Evolutionary conservation across 2,113 vertebrate genomes (phyloP).

Genomic region (Gallinago undulata): DNA sequence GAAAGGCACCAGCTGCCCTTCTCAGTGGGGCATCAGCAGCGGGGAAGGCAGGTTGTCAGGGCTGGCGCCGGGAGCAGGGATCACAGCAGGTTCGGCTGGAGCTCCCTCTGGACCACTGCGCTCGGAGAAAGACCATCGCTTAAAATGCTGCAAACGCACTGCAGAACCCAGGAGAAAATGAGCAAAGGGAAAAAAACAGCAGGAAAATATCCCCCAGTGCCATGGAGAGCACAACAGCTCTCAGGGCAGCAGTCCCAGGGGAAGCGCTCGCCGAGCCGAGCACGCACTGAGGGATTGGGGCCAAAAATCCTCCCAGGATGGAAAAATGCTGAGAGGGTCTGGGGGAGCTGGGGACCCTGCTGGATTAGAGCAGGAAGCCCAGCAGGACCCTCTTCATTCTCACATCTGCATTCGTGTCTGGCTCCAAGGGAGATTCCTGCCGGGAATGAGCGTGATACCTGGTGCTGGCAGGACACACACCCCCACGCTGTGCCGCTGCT

Average conservation of each 20-base stretch:
- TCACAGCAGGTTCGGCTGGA: too few species aligned
- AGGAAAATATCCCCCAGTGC: not conserved
- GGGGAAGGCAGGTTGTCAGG: not conserved
- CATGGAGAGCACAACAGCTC: not conserved
- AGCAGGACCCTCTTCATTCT: not conserved
- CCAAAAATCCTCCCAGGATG: not conserved
- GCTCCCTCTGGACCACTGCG: not conserved
- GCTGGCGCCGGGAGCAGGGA: not conserved
- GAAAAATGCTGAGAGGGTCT: fast-evolving
- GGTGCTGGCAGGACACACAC: not conserved
- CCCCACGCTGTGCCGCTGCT: not conserved
- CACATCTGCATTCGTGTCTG: not conserved
- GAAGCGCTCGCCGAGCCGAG: fast-evolving
- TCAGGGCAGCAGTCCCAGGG: fast-evolving
- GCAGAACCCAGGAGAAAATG: not conserved
- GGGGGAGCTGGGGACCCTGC: not conserved
- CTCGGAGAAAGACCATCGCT: fast-evolving
- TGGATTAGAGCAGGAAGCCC: not conserved
- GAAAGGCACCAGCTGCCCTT: not conserved
- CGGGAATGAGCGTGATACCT: not conserved
- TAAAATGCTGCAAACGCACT: not conserved
- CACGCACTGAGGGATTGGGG: not conserved
- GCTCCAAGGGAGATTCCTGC: not conserved
- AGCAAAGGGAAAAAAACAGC: not conserved
- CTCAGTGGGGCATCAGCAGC: not conserved